Evolutionary conservation across 2,113 vertebrate species (phyloP).

Genomic region (Elephantulus edwardii): DNA sequence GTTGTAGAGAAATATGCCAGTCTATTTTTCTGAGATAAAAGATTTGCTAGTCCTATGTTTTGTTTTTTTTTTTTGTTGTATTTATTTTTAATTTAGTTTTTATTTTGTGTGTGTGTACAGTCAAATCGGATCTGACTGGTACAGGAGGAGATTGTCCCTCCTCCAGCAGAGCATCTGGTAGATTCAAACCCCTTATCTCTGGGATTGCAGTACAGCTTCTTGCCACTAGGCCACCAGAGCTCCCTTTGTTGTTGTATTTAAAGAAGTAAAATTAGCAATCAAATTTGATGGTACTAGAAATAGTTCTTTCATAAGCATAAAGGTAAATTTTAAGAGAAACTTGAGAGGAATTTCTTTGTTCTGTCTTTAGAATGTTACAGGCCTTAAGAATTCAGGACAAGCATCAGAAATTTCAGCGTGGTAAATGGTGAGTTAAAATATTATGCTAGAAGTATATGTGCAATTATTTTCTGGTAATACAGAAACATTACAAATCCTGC

Average conservation of each 20-base stretch:
- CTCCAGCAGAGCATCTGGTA: no score
- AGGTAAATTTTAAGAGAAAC: conserved; percentile 69
- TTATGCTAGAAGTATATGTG: conserved; percentile 81
- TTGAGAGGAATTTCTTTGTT: conserved; percentile 87
- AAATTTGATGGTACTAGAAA: conserved; percentile 21
- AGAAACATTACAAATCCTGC: conserved; percentile 73
- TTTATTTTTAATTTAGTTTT: no score
- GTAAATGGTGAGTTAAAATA: conserved; percentile 86
- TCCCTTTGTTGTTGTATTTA: no score
- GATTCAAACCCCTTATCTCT: no score
- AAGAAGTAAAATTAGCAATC: not conserved
- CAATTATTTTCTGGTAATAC: conserved; percentile 63
- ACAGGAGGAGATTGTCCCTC: no score
- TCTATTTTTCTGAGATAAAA: conserved; percentile 35
- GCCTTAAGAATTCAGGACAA: conserved; percentile 86
- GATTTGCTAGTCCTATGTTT: conserved; percentile 20
- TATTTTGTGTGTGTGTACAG: no score
- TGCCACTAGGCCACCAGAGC: no score
- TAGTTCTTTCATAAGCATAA: conserved; percentile 60
- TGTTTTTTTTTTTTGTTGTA: conserved; percentile 19
- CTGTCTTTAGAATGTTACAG: conserved; percentile 86
- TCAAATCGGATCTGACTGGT: no score
- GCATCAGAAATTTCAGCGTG: conserved; percentile 86
- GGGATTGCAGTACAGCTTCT: no score
- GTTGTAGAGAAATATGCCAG: conserved; percentile 12